Evolutionary conservation across 2,797 vertebrate species (phyloP), one percentile per base, ranked within the genome.

Genomic region (Chanos chanos): DNA sequence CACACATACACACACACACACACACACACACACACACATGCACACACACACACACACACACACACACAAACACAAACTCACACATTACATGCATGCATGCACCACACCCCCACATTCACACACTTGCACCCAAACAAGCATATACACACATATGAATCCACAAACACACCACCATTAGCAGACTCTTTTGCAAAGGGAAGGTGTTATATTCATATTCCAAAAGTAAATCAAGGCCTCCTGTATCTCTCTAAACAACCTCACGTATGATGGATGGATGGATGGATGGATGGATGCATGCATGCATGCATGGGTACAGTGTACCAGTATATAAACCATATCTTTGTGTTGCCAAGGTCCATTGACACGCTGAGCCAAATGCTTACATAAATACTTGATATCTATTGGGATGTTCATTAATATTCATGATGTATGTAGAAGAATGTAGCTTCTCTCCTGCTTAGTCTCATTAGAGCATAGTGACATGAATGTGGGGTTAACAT

Each of bases 401-500:
- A 18, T 55, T 41, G 36, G 37, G 49, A 39, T 56, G 61, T 22
- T 49, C 69, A 57, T 61, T 19, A 56, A 59, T 61, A 50, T 58
- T 64, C 50, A 56, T 51, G 40, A 33, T 45, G 36, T 25, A 48
- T 8, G 21, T 28, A 22, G n/a, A n/a, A 45, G 44, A 45, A 53
- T 39, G 40, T 47, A 50, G 40, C 28, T 30, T 22, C 30, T 57
- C 21, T 19, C 15, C 36, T 33, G 16, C 48, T 64, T 28, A 40
- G 33, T 40, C 36, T 59, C 37, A 55, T 59, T 55, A 62, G 37
- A 49, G 33, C 58, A 47, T 19, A 54, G 19, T 39, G 30, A 39
- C 36, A 43, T 16, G 39, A 13, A 57, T 8, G 34, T 57, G 44
- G 9, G 33, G 8, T 51, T 25, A 30, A 41, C 50, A 31, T 44